Conservation (phyloP, 2,888 invertebrate species). For the Drosophila hawaiiensis region DNA sequence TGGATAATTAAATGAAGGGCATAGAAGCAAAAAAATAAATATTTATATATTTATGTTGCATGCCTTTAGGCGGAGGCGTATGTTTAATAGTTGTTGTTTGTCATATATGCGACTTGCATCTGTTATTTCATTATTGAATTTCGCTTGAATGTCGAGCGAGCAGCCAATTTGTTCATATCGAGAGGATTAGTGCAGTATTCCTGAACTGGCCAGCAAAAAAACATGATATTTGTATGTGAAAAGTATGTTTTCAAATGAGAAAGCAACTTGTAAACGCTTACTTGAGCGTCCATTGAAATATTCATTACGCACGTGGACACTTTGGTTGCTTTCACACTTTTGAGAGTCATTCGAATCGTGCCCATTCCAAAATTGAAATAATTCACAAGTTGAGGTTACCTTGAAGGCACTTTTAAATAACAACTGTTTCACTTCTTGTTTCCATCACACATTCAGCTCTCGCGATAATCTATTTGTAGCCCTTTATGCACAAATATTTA, state of each 20-base stretch:
- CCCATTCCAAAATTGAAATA: not conserved
- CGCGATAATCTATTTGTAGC: not conserved
- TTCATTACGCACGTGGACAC: not conserved
- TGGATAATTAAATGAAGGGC: conserved; percentile 58
- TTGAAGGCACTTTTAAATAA: too few species aligned
- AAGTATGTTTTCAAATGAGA: not conserved
- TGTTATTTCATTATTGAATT: not conserved
- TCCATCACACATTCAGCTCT: not conserved
- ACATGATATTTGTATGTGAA: not conserved
- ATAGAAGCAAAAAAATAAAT: conserved; percentile 25
- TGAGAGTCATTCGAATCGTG: not conserved
- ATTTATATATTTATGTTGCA: conserved; percentile 5
- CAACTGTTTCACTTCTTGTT: not conserved
- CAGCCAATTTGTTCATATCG: conserved; percentile 42
- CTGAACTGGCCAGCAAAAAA: not conserved
- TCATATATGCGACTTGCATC: not conserved
- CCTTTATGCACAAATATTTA: not conserved
- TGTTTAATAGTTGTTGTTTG: conserved; percentile 19
- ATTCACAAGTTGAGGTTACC: not conserved
- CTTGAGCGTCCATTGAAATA: not conserved
- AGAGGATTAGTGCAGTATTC: conserved; percentile 13
- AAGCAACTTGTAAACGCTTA: not conserved
- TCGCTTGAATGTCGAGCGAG: conserved; percentile 1
- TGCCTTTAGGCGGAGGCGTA: conserved; percentile 31
- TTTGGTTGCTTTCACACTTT: not conserved